These are phyloP conservation scores for Nowickia ferox DNA, from an alignment of 2,888 invertebrate genomes.

Conservation along the genomic window DNA sequence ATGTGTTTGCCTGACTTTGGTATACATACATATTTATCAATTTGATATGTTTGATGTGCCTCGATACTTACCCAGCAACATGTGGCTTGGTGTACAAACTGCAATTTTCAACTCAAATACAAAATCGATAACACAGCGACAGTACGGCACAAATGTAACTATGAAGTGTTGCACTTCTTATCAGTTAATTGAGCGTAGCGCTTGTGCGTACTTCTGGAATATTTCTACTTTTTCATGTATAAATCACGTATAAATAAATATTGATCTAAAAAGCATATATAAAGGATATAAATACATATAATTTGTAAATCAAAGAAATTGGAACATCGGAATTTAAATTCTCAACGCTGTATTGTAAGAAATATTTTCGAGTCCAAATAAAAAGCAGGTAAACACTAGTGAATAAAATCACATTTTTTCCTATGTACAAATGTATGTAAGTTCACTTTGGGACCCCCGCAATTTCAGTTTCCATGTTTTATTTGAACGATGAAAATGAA, in stretches of 20 bases:
- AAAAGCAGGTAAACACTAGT: slow-evolving; percentile 33
- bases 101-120: too few species aligned
- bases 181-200: slow-evolving; percentile 56
- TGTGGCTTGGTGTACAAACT: too few species aligned
- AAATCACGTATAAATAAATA: too few species aligned
- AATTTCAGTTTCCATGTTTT: background rate
- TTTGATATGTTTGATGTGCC: too few species aligned
- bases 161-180: slow-evolving; percentile 39
- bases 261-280: background rate
- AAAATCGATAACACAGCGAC: too few species aligned
- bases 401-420: slow-evolving; percentile 42
- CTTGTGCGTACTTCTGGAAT: slow-evolving; percentile 64
- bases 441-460: slow-evolving; percentile 17
- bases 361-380: background rate
- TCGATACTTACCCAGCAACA: too few species aligned
- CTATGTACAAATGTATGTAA: too few species aligned
- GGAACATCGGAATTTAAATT: slow-evolving; percentile 1
- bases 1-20: too few species aligned
- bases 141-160: background rate
- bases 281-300: background rate
- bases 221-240: slow-evolving; percentile 29
- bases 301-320: slow-evolving; percentile 8
- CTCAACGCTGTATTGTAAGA: background rate
- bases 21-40: too few species aligned
- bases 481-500: slow-evolving; percentile 8